Evolutionary conservation across 2,113 vertebrate genomes (phyloP).

Genomic region (Nanorana parkeri): DNA sequence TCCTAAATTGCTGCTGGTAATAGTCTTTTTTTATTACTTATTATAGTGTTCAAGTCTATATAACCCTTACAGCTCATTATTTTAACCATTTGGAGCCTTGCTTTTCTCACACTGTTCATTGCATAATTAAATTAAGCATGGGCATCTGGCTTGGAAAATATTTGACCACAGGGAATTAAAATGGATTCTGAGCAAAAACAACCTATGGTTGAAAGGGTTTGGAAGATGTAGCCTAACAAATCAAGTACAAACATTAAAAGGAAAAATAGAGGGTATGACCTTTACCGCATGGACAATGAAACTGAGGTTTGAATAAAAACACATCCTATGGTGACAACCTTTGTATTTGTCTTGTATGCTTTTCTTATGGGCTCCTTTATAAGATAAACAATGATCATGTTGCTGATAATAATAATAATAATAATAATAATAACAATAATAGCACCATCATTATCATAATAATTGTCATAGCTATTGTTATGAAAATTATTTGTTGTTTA

Average conservation of each 20-base stretch:
- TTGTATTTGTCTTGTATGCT: conserved; percentile 8
- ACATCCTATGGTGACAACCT: conserved; percentile 24
- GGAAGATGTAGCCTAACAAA: conserved; percentile 47
- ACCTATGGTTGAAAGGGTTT: conserved; percentile 47
- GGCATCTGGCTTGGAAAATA: conserved; percentile 59
- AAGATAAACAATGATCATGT: no score
- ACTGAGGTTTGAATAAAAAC: conserved; percentile 24
- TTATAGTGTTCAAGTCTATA: conserved; percentile 24
- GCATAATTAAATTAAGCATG: conserved; percentile 59
- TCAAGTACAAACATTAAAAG: conserved; percentile 20
- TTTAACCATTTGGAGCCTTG: conserved; percentile 56
- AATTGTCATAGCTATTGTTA: no score
- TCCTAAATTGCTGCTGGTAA: conserved; percentile 28
- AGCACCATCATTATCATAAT: no score
- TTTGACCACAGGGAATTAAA: conserved; percentile 58
- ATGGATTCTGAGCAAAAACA: conserved; percentile 30
- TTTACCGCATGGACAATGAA: conserved; percentile 47
- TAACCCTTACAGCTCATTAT: conserved; percentile 59
- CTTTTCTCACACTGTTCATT: conserved; percentile 62
- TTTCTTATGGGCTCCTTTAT: background rate
- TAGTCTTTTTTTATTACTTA: conserved; percentile 32
- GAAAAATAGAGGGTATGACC: conserved; percentile 46
- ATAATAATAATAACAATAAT: no score
- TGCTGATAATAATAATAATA: no score
- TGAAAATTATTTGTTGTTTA: no score